Conservation (phyloP, 2,888 invertebrate genomes). For the Coleophora flavipennella region DNA sequence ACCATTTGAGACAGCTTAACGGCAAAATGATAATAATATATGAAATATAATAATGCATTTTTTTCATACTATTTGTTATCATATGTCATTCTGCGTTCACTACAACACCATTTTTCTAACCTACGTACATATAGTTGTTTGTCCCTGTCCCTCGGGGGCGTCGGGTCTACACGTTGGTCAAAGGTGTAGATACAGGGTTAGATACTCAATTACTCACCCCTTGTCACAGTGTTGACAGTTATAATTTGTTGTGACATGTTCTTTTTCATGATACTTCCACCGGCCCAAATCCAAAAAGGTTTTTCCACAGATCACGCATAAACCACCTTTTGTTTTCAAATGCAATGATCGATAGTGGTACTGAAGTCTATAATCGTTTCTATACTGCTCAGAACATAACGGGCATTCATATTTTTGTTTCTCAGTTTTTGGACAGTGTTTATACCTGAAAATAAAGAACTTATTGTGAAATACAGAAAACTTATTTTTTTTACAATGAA, state of each 20-base stretch:
- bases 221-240: slow-evolving; percentile 37
- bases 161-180: too few species aligned
- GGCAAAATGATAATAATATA: too few species aligned
- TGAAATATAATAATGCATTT: too few species aligned
- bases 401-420: slow-evolving; percentile 9
- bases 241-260: slow-evolving; percentile 22
- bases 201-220: too few species aligned
- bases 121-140: too few species aligned
- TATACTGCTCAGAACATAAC: slow-evolving; percentile 32
- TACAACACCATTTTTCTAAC: too few species aligned
- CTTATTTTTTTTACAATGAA: too few species aligned
- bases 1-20: too few species aligned
- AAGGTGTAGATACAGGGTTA: too few species aligned
- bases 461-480: not conserved
- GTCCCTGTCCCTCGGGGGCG: too few species aligned
- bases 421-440: slow-evolving; percentile 14
- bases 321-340: slow-evolving; percentile 34
- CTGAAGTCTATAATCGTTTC: slow-evolving; percentile 21
- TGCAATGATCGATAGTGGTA: slow-evolving; percentile 43
- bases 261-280: slow-evolving; percentile 30
- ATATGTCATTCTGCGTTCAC: too few species aligned
- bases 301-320: slow-evolving; percentile 30
- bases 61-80: too few species aligned
- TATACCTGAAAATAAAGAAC: slow-evolving; percentile 24
- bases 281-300: slow-evolving; percentile 19